Percentiles rank a stretch among this genome's conserved stretches.
Conservation (phyloP, 1,140 invertebrate genomes). For the Ceratosolen solmsi region DNA sequence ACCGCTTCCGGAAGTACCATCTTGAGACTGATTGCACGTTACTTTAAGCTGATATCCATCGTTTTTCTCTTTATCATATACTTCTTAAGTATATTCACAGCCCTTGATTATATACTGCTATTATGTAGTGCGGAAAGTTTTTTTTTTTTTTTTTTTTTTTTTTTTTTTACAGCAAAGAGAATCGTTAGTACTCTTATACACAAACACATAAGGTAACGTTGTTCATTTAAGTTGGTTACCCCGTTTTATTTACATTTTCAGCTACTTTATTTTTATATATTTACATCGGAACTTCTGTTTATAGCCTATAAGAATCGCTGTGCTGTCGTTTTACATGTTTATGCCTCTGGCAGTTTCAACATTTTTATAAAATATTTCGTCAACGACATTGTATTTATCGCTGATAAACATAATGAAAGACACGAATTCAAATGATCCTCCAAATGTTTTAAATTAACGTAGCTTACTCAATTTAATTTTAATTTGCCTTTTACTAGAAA, state of each 20-base stretch:
- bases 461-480: no score
- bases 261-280: not conserved
- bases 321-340: not conserved
- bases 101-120: not conserved
- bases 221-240: no score
- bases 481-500: no score
- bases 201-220: not conserved
- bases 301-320: not conserved
- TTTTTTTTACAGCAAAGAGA: not conserved
- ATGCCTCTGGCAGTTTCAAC: not conserved
- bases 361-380: not conserved
- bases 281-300: not conserved
- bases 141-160: no score
- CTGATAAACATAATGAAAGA: no score
- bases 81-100: not conserved
- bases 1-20: not conserved
- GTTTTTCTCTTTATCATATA: not conserved
- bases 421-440: no score
- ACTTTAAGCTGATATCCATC: slow-evolving; percentile 6
- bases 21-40: not conserved
- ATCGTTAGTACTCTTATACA: not conserved
- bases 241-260: not conserved
- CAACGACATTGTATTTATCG: no score
- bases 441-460: no score
- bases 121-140: not conserved